Evolutionary conservation across 2,888 invertebrate genomes (phyloP).

Genomic region (Ophion ellenae): DNA sequence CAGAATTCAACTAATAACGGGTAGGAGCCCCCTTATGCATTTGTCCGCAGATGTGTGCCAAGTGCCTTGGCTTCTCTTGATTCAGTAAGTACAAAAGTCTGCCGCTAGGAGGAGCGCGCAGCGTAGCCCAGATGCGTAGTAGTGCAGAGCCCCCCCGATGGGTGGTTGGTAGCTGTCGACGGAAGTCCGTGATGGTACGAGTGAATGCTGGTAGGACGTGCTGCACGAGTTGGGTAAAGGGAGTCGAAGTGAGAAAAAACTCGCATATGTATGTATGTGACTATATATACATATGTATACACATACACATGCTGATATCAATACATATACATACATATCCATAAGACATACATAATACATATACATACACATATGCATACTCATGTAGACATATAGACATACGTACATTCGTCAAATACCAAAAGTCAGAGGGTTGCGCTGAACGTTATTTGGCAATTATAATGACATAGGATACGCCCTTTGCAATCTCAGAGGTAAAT

Average conservation of each 20-base stretch:
- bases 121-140: conserved; percentile 12
- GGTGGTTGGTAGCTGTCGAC: conserved; percentile 60
- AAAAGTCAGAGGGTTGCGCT: conserved; percentile 20
- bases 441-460: neutral
- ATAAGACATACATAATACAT: too few relatives aligned
- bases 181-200: conserved; percentile 48
- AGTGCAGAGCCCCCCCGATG: neutral
- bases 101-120: conserved; percentile 33
- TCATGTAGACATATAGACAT: neutral
- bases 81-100: conserved; percentile 25
- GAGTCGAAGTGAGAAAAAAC: conserved; percentile 18
- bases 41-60: conserved; percentile 3
- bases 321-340: too few relatives aligned
- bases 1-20: neutral
- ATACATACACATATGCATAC: neutral
- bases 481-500: neutral
- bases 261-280: neutral
- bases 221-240: conserved; percentile 28
- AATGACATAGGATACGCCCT: conserved; percentile 8
- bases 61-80: neutral
- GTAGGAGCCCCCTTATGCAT: neutral
- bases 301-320: too few relatives aligned
- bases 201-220: conserved; percentile 41
- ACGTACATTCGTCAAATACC: neutral
- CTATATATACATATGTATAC: too few relatives aligned